phyloP scores from a whole-genome alignment of 2,113 vertebrate genomes.

The Onychostoma macrolepis region DNA sequence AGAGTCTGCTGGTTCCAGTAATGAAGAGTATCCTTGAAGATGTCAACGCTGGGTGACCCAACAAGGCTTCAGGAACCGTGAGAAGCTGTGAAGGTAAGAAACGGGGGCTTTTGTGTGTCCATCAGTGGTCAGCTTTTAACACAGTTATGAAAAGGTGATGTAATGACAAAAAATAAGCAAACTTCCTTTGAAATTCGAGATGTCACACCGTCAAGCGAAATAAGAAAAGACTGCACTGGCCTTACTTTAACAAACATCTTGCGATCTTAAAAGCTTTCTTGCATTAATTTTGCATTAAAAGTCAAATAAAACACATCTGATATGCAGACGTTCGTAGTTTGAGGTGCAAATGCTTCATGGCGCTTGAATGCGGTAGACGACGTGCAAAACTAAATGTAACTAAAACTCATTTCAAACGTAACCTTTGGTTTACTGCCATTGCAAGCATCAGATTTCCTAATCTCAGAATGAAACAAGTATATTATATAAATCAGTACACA shows the following conservation, averaged over 20 bases:
- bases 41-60: background rate
- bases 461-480: background rate
- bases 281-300: background rate
- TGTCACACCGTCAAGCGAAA: background rate
- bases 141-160: background rate
- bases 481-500: background rate
- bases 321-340: background rate
- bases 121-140: background rate
- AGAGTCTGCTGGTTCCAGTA: constrained; percentile 1
- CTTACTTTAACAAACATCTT: background rate
- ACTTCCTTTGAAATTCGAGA: background rate
- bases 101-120: background rate
- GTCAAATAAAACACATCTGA: background rate
- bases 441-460: background rate
- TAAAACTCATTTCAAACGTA: background rate
- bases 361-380: background rate
- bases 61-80: background rate
- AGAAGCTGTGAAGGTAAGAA: constrained; percentile 43
- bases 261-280: background rate
- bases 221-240: background rate
- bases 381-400: background rate
- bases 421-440: background rate
- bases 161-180: background rate
- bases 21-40: background rate
- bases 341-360: background rate